phyloP scores from a whole-genome alignment of 2,888 invertebrate species.

The Hypomecis atomaria region DNA sequence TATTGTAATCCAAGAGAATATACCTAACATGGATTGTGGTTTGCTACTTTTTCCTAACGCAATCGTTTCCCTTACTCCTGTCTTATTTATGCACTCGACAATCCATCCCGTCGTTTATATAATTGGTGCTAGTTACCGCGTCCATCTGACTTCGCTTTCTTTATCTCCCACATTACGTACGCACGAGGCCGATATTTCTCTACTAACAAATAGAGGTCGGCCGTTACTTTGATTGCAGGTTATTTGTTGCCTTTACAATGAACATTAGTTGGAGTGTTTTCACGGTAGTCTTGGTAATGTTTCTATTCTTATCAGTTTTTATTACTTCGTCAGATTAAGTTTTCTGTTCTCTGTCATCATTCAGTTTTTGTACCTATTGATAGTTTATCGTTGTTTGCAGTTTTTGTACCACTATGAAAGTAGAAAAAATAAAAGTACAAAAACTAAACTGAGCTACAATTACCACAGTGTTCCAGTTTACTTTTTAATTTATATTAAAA shows the following conservation, averaged over 20 bases:
- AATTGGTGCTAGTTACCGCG: constrained; percentile 24
- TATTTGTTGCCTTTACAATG: constrained; percentile 82
- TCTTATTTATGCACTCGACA: constrained; percentile 18
- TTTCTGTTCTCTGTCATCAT: no score
- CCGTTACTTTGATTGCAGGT: constrained; percentile 81
- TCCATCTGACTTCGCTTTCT: constrained; percentile 52
- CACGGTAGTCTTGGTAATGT: constrained; percentile 50
- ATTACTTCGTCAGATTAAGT: constrained; percentile 26
- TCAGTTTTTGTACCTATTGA: no score
- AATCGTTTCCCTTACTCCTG: background rate
- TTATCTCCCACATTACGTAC: constrained; percentile 57
- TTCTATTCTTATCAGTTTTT: constrained; percentile 29
- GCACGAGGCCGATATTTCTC: constrained; percentile 76
- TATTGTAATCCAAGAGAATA: no score
- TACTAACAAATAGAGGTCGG: constrained; percentile 78
- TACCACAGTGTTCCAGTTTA: no score
- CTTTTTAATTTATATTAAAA: no score
- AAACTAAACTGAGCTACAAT: no score
- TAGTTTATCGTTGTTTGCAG: no score
- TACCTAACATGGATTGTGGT: no score
- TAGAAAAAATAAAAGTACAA: no score
- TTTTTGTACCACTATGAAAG: no score
- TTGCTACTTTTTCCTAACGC: no score
- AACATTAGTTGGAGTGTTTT: constrained; percentile 71
- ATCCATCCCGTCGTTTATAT: constrained; percentile 9